Evolutionary conservation across 2,113 vertebrate genomes (phyloP).

Genomic region (Glaucidium brasilianum): DNA sequence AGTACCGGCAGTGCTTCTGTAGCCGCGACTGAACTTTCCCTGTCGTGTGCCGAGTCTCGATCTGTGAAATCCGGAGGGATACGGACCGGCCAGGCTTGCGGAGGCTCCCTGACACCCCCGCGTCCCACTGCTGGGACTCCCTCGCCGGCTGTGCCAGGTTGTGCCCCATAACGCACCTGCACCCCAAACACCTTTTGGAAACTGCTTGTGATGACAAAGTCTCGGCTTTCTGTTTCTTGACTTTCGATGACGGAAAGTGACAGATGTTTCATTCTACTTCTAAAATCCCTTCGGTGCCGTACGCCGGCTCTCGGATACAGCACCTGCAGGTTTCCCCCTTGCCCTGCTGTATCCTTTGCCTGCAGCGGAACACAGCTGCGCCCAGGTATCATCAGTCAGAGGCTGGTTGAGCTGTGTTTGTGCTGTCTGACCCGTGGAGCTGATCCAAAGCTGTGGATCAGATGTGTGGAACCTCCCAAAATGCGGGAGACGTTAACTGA

Average conservation of each 20-base stretch:
- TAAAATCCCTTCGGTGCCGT: not conserved
- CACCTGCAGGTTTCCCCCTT: not conserved
- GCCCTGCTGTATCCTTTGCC: not conserved
- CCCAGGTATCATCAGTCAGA: not conserved
- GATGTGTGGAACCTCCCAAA: not conserved
- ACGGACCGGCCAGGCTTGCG: not conserved
- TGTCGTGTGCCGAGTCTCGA: fast-evolving
- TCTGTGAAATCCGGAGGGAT: fast-evolving
- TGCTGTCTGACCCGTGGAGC: not conserved
- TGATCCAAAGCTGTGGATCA: too few species aligned
- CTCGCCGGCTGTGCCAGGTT: not conserved
- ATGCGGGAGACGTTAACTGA: not conserved
- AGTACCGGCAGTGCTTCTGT: fast-evolving
- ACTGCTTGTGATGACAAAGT: too few species aligned
- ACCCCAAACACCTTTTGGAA: not conserved
- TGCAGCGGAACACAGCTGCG: fast-evolving
- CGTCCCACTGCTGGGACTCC: not conserved
- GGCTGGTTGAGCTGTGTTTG: not conserved
- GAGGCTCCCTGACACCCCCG: too few species aligned
- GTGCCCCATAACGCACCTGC: not conserved
- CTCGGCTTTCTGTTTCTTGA: not conserved
- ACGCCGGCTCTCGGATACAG: not conserved
- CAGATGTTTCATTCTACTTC: not conserved
- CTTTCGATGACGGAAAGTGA: not conserved
- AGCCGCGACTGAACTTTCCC: not conserved